These are phyloP conservation scores for Chymomyza procnemis DNA, from an alignment of 2,888 invertebrate genomes.

Conservation along the genomic window DNA sequence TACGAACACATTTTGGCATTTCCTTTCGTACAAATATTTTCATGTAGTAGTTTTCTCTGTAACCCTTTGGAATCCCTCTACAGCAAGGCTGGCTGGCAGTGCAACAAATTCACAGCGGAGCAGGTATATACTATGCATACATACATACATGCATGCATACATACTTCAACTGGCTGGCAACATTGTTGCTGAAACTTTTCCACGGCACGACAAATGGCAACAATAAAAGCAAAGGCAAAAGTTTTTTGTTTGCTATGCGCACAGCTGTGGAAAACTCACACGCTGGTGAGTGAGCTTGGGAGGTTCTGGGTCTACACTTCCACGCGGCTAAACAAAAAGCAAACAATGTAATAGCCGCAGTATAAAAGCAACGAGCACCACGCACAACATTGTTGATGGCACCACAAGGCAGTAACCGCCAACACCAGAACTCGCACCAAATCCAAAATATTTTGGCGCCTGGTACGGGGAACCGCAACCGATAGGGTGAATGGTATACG, in stretches of 20 bases:
- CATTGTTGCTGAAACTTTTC: constrained; percentile 52
- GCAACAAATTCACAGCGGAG: not conserved
- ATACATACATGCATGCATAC: not conserved
- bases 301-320: not conserved
- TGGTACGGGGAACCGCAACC: no score
- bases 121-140: not conserved
- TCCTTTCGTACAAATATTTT: constrained; percentile 66
- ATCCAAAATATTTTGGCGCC: no score
- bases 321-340: constrained; percentile 57
- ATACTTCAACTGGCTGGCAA: constrained; percentile 33
- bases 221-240: constrained; percentile 48
- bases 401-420: constrained; percentile 4
- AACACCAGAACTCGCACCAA: constrained; percentile 14
- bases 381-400: constrained; percentile 42
- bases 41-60: constrained; percentile 46
- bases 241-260: constrained; percentile 29
- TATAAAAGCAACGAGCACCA: constrained; percentile 43
- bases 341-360: constrained; percentile 66
- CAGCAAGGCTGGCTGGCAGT: not conserved
- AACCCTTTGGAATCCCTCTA: not conserved
- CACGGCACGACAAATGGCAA: constrained; percentile 42
- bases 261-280: constrained; percentile 26
- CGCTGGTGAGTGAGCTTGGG: not conserved
- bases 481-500: no score
- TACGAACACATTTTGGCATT: constrained; percentile 57